Percentiles rank a stretch among this genome's conserved stretches.
Conservation (phyloP, 2,797 vertebrate species). For the Platalea minor region DNA sequence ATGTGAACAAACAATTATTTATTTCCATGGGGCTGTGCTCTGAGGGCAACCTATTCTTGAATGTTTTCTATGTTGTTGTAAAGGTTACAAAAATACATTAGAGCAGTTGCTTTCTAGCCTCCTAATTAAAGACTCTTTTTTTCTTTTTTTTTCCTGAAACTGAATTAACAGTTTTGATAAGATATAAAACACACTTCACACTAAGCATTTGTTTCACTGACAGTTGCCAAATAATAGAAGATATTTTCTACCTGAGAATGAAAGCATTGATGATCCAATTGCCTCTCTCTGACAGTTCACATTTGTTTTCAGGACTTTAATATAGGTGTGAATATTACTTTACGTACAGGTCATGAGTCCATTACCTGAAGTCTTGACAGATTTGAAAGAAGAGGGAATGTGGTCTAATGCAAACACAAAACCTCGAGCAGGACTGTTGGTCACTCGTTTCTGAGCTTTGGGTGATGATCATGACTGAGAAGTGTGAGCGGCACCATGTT, state of each 20-base stretch:
- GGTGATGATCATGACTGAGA: neutral
- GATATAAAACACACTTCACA: neutral
- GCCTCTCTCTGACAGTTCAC: neutral
- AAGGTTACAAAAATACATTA: neutral
- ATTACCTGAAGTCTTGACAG: neutral
- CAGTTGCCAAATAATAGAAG: neutral
- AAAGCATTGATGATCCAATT: conserved; percentile 1
- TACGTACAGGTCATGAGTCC: neutral
- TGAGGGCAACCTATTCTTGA: neutral
- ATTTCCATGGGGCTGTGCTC: neutral
- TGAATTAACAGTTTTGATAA: neutral
- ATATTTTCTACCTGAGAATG: neutral
- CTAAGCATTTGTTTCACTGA: neutral
- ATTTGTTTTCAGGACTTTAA: conserved; percentile 19
- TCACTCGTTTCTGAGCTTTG: neutral
- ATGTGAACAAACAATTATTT: neutral
- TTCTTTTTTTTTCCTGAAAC: neutral
- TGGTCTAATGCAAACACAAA: neutral
- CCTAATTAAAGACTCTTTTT: neutral
- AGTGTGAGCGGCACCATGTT: neutral
- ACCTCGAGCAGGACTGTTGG: neutral
- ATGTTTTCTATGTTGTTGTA: neutral
- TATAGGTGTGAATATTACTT: conserved; percentile 10
- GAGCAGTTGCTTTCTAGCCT: neutral
- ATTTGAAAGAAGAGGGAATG: neutral